A percentile compares a stretch with the other conserved stretches of the same genome.
These are phyloP conservation scores for Ascaphus truei DNA, from an alignment of 2,113 vertebrate genomes.

Conservation along the genomic window DNA sequence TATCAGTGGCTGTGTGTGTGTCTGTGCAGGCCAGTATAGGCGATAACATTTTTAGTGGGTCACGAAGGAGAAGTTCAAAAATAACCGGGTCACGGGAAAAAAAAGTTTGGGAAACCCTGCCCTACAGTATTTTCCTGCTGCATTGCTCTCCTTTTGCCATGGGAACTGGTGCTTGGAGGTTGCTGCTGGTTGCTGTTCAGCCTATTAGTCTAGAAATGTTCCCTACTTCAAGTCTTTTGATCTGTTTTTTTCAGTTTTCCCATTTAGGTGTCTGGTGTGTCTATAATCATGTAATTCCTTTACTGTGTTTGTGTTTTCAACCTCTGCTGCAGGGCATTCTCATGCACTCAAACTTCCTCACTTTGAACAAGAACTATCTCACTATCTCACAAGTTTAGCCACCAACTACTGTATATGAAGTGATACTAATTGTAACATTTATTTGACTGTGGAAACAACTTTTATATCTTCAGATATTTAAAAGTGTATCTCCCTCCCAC, in stretches of 20 bases:
- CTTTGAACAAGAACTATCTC: not conserved
- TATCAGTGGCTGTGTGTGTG: too few relatives aligned
- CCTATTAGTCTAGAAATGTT: not conserved
- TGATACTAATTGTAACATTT: too few relatives aligned
- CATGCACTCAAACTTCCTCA: slow-evolving; percentile 2
- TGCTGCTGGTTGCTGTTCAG: not conserved
- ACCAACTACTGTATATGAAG: too few relatives aligned
- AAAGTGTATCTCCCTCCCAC: too few relatives aligned
- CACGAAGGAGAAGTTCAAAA: too few relatives aligned
- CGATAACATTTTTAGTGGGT: too few relatives aligned
- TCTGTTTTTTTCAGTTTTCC: not conserved
- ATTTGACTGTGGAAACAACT: too few relatives aligned
- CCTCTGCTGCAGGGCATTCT: slow-evolving; percentile 12
- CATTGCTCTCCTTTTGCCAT: not conserved
- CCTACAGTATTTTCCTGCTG: not conserved
- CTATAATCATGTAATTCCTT: slow-evolving; percentile 9
- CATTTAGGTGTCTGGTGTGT: not conserved
- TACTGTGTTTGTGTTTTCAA: slow-evolving; percentile 1
- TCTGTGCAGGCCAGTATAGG: too few relatives aligned
- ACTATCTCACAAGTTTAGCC: not conserved
- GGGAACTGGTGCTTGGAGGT: not conserved
- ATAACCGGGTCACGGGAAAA: too few relatives aligned
- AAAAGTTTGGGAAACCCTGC: too few relatives aligned
- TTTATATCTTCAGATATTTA: not conserved
- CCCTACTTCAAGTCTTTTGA: not conserved